Base-by-base conservation (phyloP, 2,113 vertebrate genomes). In the Telmatochromis bifrenatus region DNA sequence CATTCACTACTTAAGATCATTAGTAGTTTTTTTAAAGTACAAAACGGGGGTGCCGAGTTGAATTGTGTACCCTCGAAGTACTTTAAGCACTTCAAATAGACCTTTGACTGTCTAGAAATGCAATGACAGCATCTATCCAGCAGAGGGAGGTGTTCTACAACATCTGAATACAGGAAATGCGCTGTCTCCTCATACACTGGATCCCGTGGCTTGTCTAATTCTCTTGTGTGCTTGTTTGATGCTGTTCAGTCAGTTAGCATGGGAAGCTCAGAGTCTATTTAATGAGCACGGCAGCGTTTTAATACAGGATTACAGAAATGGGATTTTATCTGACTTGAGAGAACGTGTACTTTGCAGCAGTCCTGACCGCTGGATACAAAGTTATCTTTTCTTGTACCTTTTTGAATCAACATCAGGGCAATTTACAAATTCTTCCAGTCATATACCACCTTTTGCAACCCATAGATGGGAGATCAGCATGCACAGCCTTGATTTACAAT, bases 91-190 rank as follows among this genome's bases (percentile, higher is more conserved):
- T 12, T 49, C 70, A 49, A 77, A 31, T 28, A 49, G 70, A 31
- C 42, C 17, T 60, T 75, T 82, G 5, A 68, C 19, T 19, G 11
- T 33, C 5, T 4, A 13, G 12, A 45, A 9, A 60, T 85, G 94
- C 89, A 95, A 83, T 49, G 37, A 31, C 81, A 35, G 7, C 2
- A 4, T 65, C 2, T 26, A 1, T 85, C 91, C 95, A 93, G 91
- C 84, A 96, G 94, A 93, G 92, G 1, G 88, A 56, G 88, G 86
- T 92, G 49, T 93, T 94, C 77, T 88, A 84, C 86, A 91, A 90
- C 88, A 87, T 28, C 88, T 89, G 65, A 70, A 4, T 35, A 37
- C 15, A 53, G 14, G 9, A 77, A 85, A 80, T 31, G 51, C 9
- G 4, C 68, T 10, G 31, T 49, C 45, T 28, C 14, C 28, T 83